These are phyloP conservation scores for Ardeotis arabs DNA, from an alignment of 2,113 vertebrate genomes.

Conservation along the genomic window DNA sequence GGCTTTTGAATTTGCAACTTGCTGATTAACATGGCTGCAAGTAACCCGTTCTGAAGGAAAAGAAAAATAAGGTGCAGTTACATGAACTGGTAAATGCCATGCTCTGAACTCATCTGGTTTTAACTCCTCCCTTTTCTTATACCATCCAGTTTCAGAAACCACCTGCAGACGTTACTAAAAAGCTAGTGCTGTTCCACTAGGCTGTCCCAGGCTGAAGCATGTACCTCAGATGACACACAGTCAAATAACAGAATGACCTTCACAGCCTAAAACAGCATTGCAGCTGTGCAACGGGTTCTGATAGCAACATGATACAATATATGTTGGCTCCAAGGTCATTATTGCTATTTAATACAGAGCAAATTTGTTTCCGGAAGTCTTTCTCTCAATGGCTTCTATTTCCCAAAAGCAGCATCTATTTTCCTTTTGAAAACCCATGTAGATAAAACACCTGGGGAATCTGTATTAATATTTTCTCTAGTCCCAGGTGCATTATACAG, in stretches of 20 bases:
- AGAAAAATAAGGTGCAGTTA: background rate
- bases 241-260: background rate
- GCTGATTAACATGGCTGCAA: background rate
- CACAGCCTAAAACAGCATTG: background rate
- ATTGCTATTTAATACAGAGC: background rate
- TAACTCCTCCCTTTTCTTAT: background rate
- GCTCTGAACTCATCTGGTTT: background rate
- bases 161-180: background rate
- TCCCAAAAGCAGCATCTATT: background rate
- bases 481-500: background rate
- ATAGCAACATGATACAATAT: background rate
- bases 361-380: background rate
- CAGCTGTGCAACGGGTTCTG: conserved; percentile 33
- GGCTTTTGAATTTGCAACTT: background rate
- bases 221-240: background rate
- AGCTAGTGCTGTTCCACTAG: background rate
- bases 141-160: background rate
- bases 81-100: background rate
- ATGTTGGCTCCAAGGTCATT: conserved; percentile 26
- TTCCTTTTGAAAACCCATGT: background rate
- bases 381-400: background rate
- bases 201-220: background rate
- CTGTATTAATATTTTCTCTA: background rate
- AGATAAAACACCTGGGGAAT: background rate
- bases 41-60: background rate